phyloP scores from a whole-genome alignment of 2,113 vertebrate genomes.

The Nyctibius bracteatus region DNA sequence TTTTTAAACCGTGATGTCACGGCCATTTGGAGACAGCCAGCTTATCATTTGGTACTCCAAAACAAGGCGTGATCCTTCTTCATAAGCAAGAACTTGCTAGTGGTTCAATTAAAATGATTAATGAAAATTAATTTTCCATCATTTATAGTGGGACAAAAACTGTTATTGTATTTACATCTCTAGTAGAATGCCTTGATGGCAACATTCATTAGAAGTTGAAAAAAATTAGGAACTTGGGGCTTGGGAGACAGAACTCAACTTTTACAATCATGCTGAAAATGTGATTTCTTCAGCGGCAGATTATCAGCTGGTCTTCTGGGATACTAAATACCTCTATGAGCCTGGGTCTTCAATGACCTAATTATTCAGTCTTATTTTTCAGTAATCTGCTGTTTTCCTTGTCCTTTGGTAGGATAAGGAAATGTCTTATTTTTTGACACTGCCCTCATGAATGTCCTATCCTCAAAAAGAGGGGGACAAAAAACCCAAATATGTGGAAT shows the following conservation, averaged over 20 bases:
- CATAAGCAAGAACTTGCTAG: not conserved
- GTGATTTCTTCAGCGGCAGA: not conserved
- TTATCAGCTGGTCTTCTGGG: not conserved
- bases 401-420: conserved; percentile 3
- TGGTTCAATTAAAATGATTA: not conserved
- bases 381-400: conserved; percentile 35
- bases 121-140: not conserved
- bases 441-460: not conserved
- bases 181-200: not conserved
- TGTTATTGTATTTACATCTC: not conserved
- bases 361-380: conserved; percentile 41
- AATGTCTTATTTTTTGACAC: conserved; percentile 14
- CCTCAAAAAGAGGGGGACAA: not conserved
- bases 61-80: not conserved
- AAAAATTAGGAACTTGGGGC: not conserved
- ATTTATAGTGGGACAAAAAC: not conserved
- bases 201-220: not conserved
- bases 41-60: not conserved
- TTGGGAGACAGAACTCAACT: not conserved
- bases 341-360: conserved; percentile 4
- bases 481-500: not conserved
- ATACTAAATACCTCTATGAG: not conserved
- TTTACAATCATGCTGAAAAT: not conserved
- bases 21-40: not conserved
- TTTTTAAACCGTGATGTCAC: not conserved